These are phyloP conservation scores for Lycocerus yunnanus DNA, from an alignment of 2,888 invertebrate genomes.

Conservation along the genomic window DNA sequence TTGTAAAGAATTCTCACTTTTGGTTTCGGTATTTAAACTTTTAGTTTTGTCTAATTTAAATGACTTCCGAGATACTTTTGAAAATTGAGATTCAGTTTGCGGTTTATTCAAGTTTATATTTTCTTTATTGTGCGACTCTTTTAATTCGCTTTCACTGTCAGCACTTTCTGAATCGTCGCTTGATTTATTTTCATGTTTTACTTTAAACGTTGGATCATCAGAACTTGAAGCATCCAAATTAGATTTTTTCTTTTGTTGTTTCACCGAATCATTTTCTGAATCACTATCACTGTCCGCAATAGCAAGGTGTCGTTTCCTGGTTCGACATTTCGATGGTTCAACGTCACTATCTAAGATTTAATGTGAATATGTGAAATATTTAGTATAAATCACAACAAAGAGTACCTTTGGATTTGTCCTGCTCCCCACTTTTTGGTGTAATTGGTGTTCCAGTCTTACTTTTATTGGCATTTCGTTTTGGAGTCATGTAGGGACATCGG, in stretches of 20 bases:
- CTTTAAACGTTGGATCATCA: neutral
- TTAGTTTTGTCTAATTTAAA: neutral
- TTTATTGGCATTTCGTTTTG: conserved; percentile 22
- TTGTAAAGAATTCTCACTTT: neutral
- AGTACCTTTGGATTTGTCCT: neutral
- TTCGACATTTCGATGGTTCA: neutral
- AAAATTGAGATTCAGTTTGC: neutral
- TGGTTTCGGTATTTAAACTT: neutral
- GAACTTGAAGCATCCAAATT: neutral
- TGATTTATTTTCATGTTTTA: neutral
- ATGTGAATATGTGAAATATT: neutral
- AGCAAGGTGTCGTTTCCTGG: neutral
- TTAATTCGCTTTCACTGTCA: neutral
- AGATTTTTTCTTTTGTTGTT: neutral
- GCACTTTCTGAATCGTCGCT: neutral
- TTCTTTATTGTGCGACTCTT: neutral
- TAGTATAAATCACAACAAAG: conserved; percentile 1
- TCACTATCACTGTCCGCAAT: neutral
- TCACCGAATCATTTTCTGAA: neutral
- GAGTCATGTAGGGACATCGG: conserved; percentile 41
- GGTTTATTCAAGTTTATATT: neutral
- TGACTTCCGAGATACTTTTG: neutral
- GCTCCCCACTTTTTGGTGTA: neutral
- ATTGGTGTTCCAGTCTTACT: neutral
- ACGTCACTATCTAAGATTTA: neutral